phyloP scores from a whole-genome alignment of 2,888 invertebrate genomes.

The Agonopterix alstromeriana region DNA sequence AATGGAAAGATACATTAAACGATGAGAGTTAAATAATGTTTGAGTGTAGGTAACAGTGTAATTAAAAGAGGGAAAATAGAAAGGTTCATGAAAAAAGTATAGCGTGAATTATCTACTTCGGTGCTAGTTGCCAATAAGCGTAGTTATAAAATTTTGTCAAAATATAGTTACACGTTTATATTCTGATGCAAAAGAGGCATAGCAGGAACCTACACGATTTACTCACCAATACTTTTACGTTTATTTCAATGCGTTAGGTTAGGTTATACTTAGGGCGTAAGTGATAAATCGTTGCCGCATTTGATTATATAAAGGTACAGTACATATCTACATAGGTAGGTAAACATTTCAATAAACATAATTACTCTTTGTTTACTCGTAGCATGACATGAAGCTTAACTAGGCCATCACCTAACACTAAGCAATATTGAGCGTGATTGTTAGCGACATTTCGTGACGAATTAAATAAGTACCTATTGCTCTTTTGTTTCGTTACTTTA shows the following conservation, averaged over 20 bases:
- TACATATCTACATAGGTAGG: too few relatives aligned
- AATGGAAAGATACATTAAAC: too few relatives aligned
- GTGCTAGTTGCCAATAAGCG: conserved; percentile 3
- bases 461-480: conserved; percentile 12
- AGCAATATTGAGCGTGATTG: conserved; percentile 43
- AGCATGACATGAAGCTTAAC: conserved; percentile 37
- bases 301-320: too few relatives aligned
- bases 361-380: conserved; percentile 11
- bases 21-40: too few relatives aligned
- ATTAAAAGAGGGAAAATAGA: not conserved
- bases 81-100: not conserved
- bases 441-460: conserved; percentile 16
- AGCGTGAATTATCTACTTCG: conserved; percentile 2
- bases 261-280: too few relatives aligned
- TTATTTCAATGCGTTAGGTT: too few relatives aligned
- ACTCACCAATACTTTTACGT: not conserved
- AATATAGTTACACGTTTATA: too few relatives aligned
- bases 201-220: not conserved
- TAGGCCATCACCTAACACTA: conserved; percentile 25
- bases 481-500: conserved; percentile 4
- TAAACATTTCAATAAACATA: not conserved
- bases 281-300: too few relatives aligned
- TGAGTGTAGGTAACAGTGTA: too few relatives aligned
- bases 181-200: not conserved
- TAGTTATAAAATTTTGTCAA: not conserved